phyloP scores from a whole-genome alignment of 2,888 invertebrate species.

The Phymatocera aterrima region DNA sequence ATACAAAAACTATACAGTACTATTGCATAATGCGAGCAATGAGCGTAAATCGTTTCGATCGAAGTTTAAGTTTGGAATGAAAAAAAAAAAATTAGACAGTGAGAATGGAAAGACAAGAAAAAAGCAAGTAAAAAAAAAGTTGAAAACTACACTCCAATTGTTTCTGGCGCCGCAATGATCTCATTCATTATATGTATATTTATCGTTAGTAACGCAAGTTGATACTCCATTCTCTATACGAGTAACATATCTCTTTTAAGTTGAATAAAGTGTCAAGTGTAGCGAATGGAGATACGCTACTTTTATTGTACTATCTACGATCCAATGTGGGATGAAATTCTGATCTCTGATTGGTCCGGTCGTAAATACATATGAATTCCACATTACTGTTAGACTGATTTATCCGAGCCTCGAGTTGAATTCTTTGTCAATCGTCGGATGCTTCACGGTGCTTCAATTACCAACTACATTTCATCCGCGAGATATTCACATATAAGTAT shows the following conservation, averaged over 20 bases:
- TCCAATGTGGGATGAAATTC: constrained; percentile 32
- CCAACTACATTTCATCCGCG: constrained; percentile 33
- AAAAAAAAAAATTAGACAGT: not conserved
- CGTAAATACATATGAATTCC: constrained; percentile 45
- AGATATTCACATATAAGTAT: no score
- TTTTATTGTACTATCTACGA: not conserved
- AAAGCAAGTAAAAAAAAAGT: not conserved
- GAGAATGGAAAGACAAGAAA: not conserved
- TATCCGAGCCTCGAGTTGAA: constrained; percentile 36
- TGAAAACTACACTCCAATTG: not conserved
- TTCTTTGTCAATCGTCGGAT: constrained; percentile 21
- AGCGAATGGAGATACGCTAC: not conserved
- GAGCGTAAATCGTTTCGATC: constrained; percentile 24
- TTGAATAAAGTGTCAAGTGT: constrained; percentile 33
- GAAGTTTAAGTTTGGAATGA: not conserved
- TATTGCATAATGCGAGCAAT: no score
- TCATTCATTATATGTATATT: no score
- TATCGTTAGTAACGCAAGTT: not conserved
- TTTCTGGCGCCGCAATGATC: constrained; percentile 35
- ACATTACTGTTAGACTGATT: constrained; percentile 40
- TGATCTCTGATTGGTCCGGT: constrained; percentile 41
- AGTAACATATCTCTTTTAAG: constrained; percentile 16
- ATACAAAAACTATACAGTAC: not conserved
- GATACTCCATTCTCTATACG: not conserved
- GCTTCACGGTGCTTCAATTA: constrained; percentile 30